These are phyloP conservation scores for Siderastrea radians DNA, from an alignment of 92 coral and sea anemone genomes.

Conservation along the genomic window DNA sequence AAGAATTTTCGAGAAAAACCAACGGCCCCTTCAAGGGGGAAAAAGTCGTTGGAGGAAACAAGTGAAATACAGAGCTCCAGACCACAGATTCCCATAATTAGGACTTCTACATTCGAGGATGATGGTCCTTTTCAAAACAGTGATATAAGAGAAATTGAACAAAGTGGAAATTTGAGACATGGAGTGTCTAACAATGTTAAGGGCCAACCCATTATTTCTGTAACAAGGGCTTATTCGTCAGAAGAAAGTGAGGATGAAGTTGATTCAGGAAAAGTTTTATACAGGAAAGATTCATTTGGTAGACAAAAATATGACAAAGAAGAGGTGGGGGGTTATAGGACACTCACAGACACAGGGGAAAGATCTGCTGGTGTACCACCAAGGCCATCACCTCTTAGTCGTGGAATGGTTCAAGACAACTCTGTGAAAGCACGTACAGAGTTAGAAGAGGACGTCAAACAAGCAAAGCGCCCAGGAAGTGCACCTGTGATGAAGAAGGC, in stretches of 20 bases:
- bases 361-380: constrained; percentile 11
- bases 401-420: constrained; percentile 4
- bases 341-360: constrained; percentile 26
- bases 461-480: constrained; percentile 29
- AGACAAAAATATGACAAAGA: constrained; percentile 1
- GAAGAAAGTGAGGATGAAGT: constrained; percentile 54
- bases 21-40: constrained; percentile 21
- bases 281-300: constrained; percentile 12
- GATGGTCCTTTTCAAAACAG: neutral
- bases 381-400: constrained; percentile 52
- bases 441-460: constrained; percentile 21
- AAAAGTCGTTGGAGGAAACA: constrained; percentile 17
- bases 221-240: constrained; percentile 19
- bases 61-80: neutral
- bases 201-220: constrained; percentile 11
- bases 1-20: neutral
- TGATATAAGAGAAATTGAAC: neutral
- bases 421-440: neutral
- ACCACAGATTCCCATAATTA: constrained; percentile 36
- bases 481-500: constrained; percentile 30
- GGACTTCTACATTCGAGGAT: constrained; percentile 29
- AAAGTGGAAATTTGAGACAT: constrained; percentile 28
- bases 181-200: neutral
- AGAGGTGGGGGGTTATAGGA: constrained; percentile 19
- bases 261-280: constrained; percentile 37